Base-by-base conservation (phyloP, 2,888 invertebrate species). In the Sphaerophoria rueppellii region DNA sequence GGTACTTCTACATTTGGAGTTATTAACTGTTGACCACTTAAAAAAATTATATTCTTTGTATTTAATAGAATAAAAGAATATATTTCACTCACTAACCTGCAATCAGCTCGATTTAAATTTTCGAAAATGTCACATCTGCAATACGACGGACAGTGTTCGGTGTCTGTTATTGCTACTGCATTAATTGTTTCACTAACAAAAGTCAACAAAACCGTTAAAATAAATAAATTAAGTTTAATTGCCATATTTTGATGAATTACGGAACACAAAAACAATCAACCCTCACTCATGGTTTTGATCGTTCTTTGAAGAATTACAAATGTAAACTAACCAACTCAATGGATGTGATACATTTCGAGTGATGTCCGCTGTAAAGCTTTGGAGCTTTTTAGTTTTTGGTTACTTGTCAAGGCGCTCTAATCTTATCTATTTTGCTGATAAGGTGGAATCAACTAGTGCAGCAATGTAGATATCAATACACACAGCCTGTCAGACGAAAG, bases 1-100 rank as follows among this genome's bases (percentile, higher is more conserved):
- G 95, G 94, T 88, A 95, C 93, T 88, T 94, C 94, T 77, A 94
- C 91, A 87, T 93, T 93, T 4, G 95, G 91, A 87, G 91, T 92
- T 85, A 94, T 92, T 88, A 95, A 92, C 82, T 93, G 94, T 90
- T 93, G 93, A 60, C 93, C 93, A 77, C 93, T 93, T 80, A 48
- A 43, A 43, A 2, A 9, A 40, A 40, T 40, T 40, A 40, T 40
- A 40, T 40, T 40, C 40, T 40, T 4, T 40, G 6, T 2, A 7
- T 40, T 40, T 40, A 2, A 24, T 24, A 2, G 24, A 2, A 2
- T 24, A 32, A 43, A 57, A 52, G 71, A 72, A 4, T n/a, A 70
- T 70, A 78, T 40, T 34, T 94, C 82, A 92, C 1, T 24, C 14
- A 79, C 79, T 71, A 76, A 91, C 91, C 91, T 91, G 89, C 91